Base-by-base conservation (phyloP, 2,888 invertebrate species). In the Melinaea marsaeus region DNA sequence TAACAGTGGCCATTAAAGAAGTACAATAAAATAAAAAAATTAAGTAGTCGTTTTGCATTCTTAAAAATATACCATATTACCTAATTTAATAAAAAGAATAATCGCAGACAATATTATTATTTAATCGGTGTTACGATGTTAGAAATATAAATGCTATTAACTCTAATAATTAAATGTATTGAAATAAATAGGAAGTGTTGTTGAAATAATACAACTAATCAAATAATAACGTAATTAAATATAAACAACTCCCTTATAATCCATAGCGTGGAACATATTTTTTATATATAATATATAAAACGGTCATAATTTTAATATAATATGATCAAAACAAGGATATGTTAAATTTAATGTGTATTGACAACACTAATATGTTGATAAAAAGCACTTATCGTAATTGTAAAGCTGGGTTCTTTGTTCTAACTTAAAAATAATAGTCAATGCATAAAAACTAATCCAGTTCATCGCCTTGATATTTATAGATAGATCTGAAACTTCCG, bases 401-500 rank as follows among this genome's bases (percentile, higher is more conserved):
- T 22, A 22, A 22, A 46, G 4, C 6, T 9, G 45, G 46, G 11
- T 46, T 46, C n/a, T 46, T 46, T 46, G 46, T 46, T 51, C 9
- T 32, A 32, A 51, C 2, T 51, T 32, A 51, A 22, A 1, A 51
- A 11, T 11, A 9, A 51, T 7, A n/a, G 22, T 51, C 32, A 32
- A 32, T 6, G 32, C 32, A 22, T 51, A 7, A 32, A 51, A 51
- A 51, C 9, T 51, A 9, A 2, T 51, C 51, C 9, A 32, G 32
- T 32, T 32, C 4, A 51, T 51, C 11, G 45, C 60, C 61, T 63
- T 69, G 61, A 67, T 64, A 58, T 66, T 61, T 67, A 63, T 58
- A 59, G 7, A 67, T 55, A 33, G 60, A 57, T 47, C 55, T 56
- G 33, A 59, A 55, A 67, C 67, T 70, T 71, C 65, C 69, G 69